phyloP scores from a whole-genome alignment of 2,113 vertebrate genomes.

The Atlantisia rogersi region DNA sequence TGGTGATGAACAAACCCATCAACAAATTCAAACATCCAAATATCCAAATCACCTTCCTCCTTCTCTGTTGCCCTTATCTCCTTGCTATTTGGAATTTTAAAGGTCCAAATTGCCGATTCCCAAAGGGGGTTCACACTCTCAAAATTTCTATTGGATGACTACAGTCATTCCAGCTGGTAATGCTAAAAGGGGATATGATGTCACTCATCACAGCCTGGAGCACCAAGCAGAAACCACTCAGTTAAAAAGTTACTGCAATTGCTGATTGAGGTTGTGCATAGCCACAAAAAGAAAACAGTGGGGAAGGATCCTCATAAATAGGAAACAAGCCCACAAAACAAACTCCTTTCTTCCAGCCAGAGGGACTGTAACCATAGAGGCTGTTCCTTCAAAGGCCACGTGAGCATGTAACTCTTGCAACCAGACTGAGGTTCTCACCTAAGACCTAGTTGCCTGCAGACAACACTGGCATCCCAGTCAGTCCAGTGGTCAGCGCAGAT shows the following conservation, averaged over 20 bases:
- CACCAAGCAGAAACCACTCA: not conserved
- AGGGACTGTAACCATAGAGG: not conserved
- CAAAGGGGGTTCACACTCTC: not conserved
- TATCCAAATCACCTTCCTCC: not conserved
- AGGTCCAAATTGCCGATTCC: not conserved
- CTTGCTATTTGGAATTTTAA: not conserved
- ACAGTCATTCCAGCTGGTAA: not conserved
- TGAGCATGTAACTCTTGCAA: accelerated
- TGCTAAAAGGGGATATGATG: not conserved
- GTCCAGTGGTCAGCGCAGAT: slow-evolving; percentile 88
- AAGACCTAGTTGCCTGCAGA: slow-evolving; percentile 88
- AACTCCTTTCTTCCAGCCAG: not conserved
- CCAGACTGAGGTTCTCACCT: slow-evolving; percentile 67
- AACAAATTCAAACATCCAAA: not conserved
- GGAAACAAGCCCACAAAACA: not conserved
- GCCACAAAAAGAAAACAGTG: not conserved
- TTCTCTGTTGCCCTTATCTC: not conserved
- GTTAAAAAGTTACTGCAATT: not conserved
- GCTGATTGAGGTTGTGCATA: not conserved
- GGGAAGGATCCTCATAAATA: not conserved
- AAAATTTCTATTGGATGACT: not conserved
- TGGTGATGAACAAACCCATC: not conserved
- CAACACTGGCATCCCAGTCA: slow-evolving; percentile 87
- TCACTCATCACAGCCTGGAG: not conserved
- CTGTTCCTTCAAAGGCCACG: not conserved